phyloP scores from a whole-genome alignment of 37 sponge, comb jelly and placozoan species.

The Ephydatia muelleri region DNA sequence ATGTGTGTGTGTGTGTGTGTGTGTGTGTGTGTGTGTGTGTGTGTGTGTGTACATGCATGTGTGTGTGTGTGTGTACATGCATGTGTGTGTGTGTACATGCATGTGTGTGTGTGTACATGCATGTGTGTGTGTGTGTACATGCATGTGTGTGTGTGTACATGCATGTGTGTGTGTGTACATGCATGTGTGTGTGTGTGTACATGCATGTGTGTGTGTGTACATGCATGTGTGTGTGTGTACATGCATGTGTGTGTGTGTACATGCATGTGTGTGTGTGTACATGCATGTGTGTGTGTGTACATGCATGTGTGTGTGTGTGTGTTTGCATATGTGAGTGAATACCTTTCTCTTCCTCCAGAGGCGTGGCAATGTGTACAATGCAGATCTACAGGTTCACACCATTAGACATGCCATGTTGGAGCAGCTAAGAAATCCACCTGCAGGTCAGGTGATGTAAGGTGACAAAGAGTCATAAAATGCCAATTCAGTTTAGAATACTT shows the following conservation, averaged over 20 bases:
- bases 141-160: too few species aligned
- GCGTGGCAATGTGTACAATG: constrained; percentile 74
- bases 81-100: background rate
- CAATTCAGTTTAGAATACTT: too few species aligned
- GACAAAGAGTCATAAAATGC: too few species aligned
- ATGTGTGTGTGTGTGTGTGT: constrained; percentile 29
- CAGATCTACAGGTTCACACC: constrained; percentile 70
- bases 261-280: background rate
- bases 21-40: background rate
- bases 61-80: background rate
- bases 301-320: background rate
- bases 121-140: background rate
- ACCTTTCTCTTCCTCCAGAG: too few species aligned
- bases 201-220: constrained; percentile 29
- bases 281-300: background rate
- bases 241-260: constrained; percentile 30
- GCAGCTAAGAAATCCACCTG: constrained; percentile 76
- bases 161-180: background rate
- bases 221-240: background rate
- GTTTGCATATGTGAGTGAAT: background rate
- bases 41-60: background rate
- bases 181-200: background rate
- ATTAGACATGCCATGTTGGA: constrained; percentile 87
- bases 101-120: background rate
- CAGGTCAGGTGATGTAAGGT: constrained; percentile 39